A percentile compares a stretch with the other conserved stretches of the same genome.
phyloP scores from a whole-genome alignment of 2,797 vertebrate genomes.

The Coendou prehensilis region DNA sequence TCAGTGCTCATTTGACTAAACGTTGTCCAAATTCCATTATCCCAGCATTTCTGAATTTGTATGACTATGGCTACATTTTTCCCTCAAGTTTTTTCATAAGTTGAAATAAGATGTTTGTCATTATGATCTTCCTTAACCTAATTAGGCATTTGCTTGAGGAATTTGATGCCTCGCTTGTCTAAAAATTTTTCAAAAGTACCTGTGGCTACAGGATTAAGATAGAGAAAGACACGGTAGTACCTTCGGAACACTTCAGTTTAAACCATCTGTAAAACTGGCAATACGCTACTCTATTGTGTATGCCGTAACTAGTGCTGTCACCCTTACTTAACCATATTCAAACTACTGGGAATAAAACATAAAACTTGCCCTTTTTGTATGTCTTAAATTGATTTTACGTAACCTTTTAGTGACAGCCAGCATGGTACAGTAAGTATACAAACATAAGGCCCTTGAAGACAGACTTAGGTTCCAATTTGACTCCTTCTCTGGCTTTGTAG shows the following conservation, averaged over 20 bases:
- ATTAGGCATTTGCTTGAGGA: background rate
- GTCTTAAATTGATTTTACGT: background rate
- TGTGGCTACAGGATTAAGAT: background rate
- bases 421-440: background rate
- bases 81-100: background rate
- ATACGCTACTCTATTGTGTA: background rate
- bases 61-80: background rate
- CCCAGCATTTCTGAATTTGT: background rate
- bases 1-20: background rate
- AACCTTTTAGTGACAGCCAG: background rate
- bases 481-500: background rate
- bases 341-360: background rate
- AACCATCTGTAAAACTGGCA: background rate
- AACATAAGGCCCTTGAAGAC: background rate
- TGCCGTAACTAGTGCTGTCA: background rate
- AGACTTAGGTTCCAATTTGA: background rate
- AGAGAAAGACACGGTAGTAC: background rate
- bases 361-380: background rate
- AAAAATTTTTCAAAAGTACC: background rate
- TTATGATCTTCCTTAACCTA: constrained; percentile 35
- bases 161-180: background rate
- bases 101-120: background rate
- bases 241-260: background rate
- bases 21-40: constrained; percentile 2
- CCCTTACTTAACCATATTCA: background rate